Conservation (phyloP, 2,113 vertebrate species). For the Monopterus albus region DNA sequence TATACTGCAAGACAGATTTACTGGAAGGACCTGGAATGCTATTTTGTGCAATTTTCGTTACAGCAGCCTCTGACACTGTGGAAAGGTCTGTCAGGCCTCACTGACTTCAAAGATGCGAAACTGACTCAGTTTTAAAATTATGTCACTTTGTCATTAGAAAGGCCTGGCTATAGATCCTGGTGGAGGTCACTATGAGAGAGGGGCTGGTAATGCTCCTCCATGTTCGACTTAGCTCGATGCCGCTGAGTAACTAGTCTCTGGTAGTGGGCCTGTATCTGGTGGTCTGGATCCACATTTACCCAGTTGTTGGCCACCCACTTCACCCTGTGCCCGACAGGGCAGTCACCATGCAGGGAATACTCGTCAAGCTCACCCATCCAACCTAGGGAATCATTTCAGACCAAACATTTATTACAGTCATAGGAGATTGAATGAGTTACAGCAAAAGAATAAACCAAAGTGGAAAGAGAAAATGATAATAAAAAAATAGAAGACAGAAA, state of each 20-base stretch:
- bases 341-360: constrained; percentile 94
- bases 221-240: constrained; percentile 64
- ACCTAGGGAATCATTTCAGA: constrained; percentile 83
- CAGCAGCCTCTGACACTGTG: background rate
- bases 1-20: background rate
- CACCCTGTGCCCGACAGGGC: constrained; percentile 89
- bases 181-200: constrained; percentile 78
- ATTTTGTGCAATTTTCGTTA: no score
- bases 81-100: constrained; percentile 6
- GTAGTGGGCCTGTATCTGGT: constrained; percentile 88
- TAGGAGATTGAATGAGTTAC: no score
- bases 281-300: constrained; percentile 95
- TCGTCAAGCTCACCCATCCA: constrained; percentile 97
- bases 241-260: constrained; percentile 90
- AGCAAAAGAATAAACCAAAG: background rate
- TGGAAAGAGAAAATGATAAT: background rate
- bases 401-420: no score
- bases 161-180: constrained; percentile 70
- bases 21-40: no score
- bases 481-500: no score
- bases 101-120: background rate
- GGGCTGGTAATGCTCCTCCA: constrained; percentile 65
- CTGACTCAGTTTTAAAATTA: constrained; percentile 6
- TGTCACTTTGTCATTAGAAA: constrained; percentile 12
- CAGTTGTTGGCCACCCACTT: constrained; percentile 97